Conservation (phyloP, 2,888 invertebrate species). For the Automeris io region DNA sequence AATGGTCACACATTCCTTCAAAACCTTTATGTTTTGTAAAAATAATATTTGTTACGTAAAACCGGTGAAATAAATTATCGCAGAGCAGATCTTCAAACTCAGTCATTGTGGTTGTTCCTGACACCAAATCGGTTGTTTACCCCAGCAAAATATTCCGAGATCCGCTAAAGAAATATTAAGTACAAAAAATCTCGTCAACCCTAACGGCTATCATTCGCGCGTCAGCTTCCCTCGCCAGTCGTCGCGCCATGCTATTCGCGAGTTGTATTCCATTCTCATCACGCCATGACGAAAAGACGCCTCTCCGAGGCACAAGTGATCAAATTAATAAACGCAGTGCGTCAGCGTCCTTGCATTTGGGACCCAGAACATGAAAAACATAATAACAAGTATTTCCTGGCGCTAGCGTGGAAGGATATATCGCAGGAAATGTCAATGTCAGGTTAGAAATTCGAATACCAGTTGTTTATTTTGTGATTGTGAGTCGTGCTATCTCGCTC, state of each 20-base stretch:
- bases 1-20: too few species aligned
- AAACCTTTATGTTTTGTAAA: too few species aligned
- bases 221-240: slow-evolving; percentile 13
- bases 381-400: slow-evolving; percentile 27
- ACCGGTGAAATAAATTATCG: too few species aligned
- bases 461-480: too few species aligned
- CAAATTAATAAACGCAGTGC: slow-evolving; percentile 32
- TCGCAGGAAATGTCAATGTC: slow-evolving; percentile 25
- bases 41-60: too few species aligned
- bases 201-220: too few species aligned
- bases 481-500: slow-evolving; percentile 11
- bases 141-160: too few species aligned
- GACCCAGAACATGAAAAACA: slow-evolving; percentile 29
- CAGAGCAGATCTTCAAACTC: too few species aligned
- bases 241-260: slow-evolving; percentile 22
- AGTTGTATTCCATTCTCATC: slow-evolving; percentile 11
- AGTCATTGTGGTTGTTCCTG: too few species aligned
- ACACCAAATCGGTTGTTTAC: too few species aligned
- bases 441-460: slow-evolving; percentile 31
- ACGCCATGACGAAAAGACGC: slow-evolving; percentile 15
- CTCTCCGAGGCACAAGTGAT: slow-evolving; percentile 16
- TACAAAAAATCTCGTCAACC: too few species aligned
- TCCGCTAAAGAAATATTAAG: too few species aligned
- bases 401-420: slow-evolving; percentile 37
- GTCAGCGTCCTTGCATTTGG: slow-evolving; percentile 35